Evolutionary conservation across 2,797 vertebrate species (phyloP), one percentile per base, ranked within the genome.

Genomic region (Limosa lapponica): DNA sequence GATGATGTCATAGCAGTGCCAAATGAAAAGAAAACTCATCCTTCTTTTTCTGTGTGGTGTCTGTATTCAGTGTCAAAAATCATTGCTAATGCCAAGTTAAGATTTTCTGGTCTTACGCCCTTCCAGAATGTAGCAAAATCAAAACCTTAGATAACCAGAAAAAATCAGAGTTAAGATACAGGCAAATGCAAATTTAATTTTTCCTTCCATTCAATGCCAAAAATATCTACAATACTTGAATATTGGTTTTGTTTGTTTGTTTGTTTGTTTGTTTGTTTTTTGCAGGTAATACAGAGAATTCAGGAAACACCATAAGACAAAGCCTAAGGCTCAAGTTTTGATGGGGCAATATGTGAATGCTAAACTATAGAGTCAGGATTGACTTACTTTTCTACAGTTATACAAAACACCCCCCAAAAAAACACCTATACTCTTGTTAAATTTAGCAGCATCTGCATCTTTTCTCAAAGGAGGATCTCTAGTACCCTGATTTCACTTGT

Each of bases 31-130:
- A 70, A 83, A 84, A 8, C 6, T 49, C 3, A 54, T 48, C 18
- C 18, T 70, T 79, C 25, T 71, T 83, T 62, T 61, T 36, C 16
- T 36, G n/a, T 2, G 0, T 49, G 27, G 46, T 75, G 3, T 72
- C 28, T 72, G 8, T 46, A 66, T 66, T 77, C 41, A 82, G 20
- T 87, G 51, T 46, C 18, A 82, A 49, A 36, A 77, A 48, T 46
- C 41, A 44, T 4, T 66, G 12, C 34, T 81, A 59, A 32, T 74
- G 14, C 11, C 0, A 2, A 62, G 17, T 64, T 86, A 73, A 62
- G 5, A 4, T 55, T 88, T 90, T 15, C 34, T 67, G 25, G 8
- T 69, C 15, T 74, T 39, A 25, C 0, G 0, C 1, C 6, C 9
- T 67, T 79, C 14, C 8, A 82, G 30, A 67, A 27, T 5, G 10